Evolutionary conservation across 2,797 vertebrate genomes (phyloP).

Genomic region (Manis pentadactyla): DNA sequence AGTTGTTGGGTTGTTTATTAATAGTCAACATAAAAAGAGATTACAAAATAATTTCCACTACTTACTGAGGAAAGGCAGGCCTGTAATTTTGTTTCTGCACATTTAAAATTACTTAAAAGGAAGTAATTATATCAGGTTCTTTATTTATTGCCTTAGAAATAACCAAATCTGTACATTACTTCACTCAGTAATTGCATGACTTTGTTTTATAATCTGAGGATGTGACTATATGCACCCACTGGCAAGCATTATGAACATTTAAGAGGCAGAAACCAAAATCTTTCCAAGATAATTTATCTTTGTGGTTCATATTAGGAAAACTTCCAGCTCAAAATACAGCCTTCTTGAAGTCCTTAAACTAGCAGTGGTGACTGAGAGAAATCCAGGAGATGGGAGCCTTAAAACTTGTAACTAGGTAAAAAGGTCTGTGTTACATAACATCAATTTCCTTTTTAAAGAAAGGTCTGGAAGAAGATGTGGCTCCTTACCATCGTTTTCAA

Average conservation of each 20-base stretch:
- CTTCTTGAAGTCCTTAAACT: neutral
- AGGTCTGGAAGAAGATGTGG: neutral
- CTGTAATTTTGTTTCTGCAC: neutral
- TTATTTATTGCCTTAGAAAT: neutral
- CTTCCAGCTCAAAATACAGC: neutral
- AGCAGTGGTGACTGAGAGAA: neutral
- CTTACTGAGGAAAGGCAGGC: neutral
- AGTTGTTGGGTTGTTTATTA: neutral
- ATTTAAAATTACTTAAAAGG: neutral
- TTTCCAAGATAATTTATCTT: slow-evolving; percentile 17
- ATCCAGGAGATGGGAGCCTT: neutral
- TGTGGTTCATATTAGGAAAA: neutral
- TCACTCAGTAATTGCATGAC: neutral
- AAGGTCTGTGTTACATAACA: neutral
- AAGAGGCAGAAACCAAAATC: slow-evolving; percentile 3
- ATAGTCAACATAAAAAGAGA: neutral
- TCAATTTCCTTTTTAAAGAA: neutral
- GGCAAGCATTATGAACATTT: neutral
- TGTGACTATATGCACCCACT: neutral
- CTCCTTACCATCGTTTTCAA: neutral
- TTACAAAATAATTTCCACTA: neutral
- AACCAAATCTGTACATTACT: neutral
- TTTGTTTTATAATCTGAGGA: slow-evolving; percentile 7
- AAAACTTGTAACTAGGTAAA: neutral
- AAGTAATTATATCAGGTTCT: neutral